Evolutionary conservation across 1,140 invertebrate genomes (phyloP), one percentile per base, ranked within the genome.

Genomic region (Alviniconcha marisindica): DNA sequence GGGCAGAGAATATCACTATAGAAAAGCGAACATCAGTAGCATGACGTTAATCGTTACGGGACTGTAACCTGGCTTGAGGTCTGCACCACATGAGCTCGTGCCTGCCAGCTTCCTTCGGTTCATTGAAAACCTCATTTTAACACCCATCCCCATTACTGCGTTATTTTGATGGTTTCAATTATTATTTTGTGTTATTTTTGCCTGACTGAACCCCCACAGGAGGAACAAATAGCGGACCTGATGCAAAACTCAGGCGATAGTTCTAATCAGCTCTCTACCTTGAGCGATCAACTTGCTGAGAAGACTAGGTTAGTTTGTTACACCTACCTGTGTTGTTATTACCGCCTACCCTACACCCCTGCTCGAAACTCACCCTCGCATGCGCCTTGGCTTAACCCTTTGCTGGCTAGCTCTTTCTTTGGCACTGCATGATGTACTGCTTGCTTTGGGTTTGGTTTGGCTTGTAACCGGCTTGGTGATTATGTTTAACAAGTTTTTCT

Each of bases 211-310:
- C 60, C 42, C 15, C 74, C 87, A 74, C 84, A 93, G 92, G 91
- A 93, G 77, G 83, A 86, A 77, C 91, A 91, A 88, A 88, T 93
- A 63, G 88, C 85, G 60, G 92, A 92, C 56, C 83, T 93, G 90
- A 91, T 93, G 90, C 90, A 91, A 90, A 91, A 93, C 86, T 92
- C 92, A 28, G 92, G 92, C 33, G 91, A 93, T 87, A 93, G 90
- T 86, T 92, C 92, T 79, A 87, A 91, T 66, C 91, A 92, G 87
- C 88, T 93, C 80, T 90, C 91, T 38, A 83, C 90, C 76, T 81
- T 93, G 78, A 92, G 89, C 86, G 91, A 92, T n/a, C 90, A 93
- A 87, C 87, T 93, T 38, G 83, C 87, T 79, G 91, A 92, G 81
- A 92, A 90, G 85, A 91, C 89, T 91, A 92, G 91, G 90, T 92